Base-by-base conservation (phyloP, 1,140 invertebrate genomes). In the Drosophila ogumai region DNA sequence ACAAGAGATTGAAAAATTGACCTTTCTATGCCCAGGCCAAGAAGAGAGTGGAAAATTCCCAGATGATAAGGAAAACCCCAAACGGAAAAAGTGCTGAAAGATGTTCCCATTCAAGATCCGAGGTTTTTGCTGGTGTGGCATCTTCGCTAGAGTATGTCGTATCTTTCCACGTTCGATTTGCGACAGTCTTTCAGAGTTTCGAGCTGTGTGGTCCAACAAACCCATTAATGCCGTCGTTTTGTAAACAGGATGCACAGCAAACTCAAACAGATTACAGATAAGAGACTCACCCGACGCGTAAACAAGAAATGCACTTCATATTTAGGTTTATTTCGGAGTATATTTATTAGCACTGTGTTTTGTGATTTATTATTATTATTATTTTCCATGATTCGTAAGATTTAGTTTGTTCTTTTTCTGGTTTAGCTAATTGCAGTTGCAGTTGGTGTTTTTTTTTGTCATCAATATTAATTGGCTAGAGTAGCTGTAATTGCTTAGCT, bases 321-420 rank as follows among this genome's bases (percentile, higher is more conserved):
- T 68, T 81, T 79, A 69, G 43, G 47, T 79, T 75, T 86, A 75
- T 78, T 78, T 78, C 40, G 54, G 82, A 81, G 75, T 86, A 85
- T 86, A 79, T 75, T 71, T 58, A 75, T 71, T 82, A 75, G 68
- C 67, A 72, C 67, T 72, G 66, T 49, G 52, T 46, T 58, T 46
- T 19, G 22, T 64, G 46, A 52, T 31, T 61, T 79, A 38, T 69
- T 79, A 67, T 61, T 67, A 80, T 84, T 79, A 31, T 69, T 79
- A 72, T 73, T 67, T 85, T 84, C 50, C 77, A 79, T 75, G 67
- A 82, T 64, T 82, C 15, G 67, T 74, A 63, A 63, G 41, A 63
- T 75, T 74, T 31, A 19, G 41, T n/a, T 65, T 38, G 49, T 65
- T 32, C 32, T 54, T 74, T 67, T 34, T 41, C 28, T 63, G 32